Percentiles rank a stretch among this genome's conserved stretches.
Evolutionary conservation across 2,888 invertebrate species (phyloP).

Genomic region (Amiota minor): DNA sequence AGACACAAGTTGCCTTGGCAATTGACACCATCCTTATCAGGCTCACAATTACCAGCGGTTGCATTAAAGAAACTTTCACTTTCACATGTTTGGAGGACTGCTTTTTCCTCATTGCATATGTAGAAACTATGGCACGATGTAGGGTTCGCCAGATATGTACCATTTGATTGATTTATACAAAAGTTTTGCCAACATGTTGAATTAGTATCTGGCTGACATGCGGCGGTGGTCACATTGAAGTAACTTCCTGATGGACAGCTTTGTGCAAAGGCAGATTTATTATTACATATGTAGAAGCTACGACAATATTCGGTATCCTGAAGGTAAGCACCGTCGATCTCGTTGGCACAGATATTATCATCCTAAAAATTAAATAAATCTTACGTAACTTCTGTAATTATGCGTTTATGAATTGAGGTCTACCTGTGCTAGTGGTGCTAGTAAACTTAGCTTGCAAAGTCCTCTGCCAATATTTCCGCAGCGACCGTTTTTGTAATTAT

Average conservation of each 20-base stretch:
- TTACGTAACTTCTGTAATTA: neutral
- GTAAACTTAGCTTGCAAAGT: conserved; percentile 55
- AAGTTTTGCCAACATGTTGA: conserved; percentile 59
- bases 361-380: conserved; percentile 29
- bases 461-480: conserved; percentile 54
- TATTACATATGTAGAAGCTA: conserved; percentile 58
- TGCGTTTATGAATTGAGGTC: conserved; percentile 13
- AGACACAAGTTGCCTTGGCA: neutral
- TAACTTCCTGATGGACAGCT: conserved; percentile 54
- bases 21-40: neutral
- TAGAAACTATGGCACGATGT: conserved; percentile 54
- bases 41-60: conserved; percentile 33
- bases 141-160: conserved; percentile 37
- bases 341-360: conserved; percentile 50
- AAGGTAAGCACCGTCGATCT: conserved; percentile 55
- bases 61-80: conserved; percentile 53
- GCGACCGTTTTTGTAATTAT: conserved; percentile 58
- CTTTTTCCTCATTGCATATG: conserved; percentile 42
- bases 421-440: conserved; percentile 51
- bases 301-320: conserved; percentile 52
- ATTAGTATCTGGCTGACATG: conserved; percentile 55
- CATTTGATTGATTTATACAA: conserved; percentile 49
- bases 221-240: conserved; percentile 45
- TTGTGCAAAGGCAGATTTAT: conserved; percentile 58
- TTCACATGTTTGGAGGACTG: conserved; percentile 41